Percentiles rank a stretch among this genome's conserved stretches.
Evolutionary conservation across 1,140 invertebrate species (phyloP).

Genomic region (Philotrypesis tridentata): DNA sequence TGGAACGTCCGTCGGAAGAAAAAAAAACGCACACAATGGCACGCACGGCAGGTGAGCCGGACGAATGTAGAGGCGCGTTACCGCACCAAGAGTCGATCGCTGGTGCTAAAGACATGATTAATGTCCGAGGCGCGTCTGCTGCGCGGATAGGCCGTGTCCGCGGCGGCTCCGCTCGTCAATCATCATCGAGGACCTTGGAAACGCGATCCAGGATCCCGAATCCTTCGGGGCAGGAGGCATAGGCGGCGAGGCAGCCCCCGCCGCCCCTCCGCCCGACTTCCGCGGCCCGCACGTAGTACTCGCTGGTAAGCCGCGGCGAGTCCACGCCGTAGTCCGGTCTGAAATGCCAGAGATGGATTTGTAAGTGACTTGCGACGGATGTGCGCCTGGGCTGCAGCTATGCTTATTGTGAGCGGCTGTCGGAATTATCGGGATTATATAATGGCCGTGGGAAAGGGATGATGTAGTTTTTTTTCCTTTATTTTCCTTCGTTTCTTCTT

Average conservation of each 20-base stretch:
- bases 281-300: conserved; percentile 64
- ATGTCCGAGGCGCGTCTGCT: neutral
- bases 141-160: too few species aligned
- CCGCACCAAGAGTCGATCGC: too few species aligned
- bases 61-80: too few species aligned
- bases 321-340: conserved; percentile 66
- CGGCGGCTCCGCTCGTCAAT: conserved; percentile 30
- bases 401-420: neutral
- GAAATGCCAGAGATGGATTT: conserved; percentile 29
- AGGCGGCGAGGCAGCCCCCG: conserved; percentile 65
- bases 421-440: neutral
- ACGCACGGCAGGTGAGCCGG: too few species aligned
- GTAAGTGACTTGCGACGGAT: neutral
- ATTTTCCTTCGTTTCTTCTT: too few species aligned
- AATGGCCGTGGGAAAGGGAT: too few species aligned
- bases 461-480: too few species aligned
- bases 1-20: too few species aligned
- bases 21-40: too few species aligned
- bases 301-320: conserved; percentile 53
- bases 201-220: conserved; percentile 68
- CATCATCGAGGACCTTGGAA: conserved; percentile 50
- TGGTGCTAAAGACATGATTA: neutral
- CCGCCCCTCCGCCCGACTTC: conserved; percentile 58
- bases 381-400: neutral
- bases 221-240: conserved; percentile 62